Conservation (phyloP, 2,888 invertebrate species). For the Eumacrocentrus americanus region DNA sequence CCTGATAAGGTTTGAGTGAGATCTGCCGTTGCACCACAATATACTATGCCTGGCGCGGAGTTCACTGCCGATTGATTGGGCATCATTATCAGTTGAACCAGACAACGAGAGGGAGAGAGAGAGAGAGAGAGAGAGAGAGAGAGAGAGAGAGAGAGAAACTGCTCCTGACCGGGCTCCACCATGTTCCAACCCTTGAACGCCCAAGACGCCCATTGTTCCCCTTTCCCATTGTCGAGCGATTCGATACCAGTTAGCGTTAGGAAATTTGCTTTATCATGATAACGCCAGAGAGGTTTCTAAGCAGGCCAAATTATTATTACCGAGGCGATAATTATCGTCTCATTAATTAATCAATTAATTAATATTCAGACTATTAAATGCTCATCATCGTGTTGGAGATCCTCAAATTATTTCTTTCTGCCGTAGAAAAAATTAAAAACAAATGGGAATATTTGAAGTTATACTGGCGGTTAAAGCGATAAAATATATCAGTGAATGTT, state of each 20-base stretch:
- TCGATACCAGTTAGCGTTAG: slow-evolving; percentile 8
- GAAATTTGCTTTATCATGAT: slow-evolving; percentile 13
- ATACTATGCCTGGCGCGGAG: neutral
- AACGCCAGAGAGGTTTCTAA: neutral
- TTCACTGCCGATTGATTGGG: slow-evolving; percentile 19
- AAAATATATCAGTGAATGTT: neutral
- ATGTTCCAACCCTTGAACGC: neutral
- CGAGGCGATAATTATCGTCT: neutral
- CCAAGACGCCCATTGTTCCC: slow-evolving; percentile 11
- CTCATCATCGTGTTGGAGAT: too few species aligned
- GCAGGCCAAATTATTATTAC: neutral
- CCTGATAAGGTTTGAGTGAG: too few species aligned
- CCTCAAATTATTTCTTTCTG: neutral
- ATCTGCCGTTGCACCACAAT: too few species aligned
- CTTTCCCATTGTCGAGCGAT: slow-evolving; percentile 13
- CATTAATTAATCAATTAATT: neutral
- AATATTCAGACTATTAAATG: too few species aligned
- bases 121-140: too few species aligned
- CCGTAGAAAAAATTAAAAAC: neutral
- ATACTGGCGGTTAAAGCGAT: neutral
- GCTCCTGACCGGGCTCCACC: slow-evolving; percentile 6
- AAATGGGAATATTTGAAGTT: neutral
- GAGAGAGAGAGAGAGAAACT: too few species aligned
- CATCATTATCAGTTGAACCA: slow-evolving; percentile 16
- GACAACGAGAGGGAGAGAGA: neutral